Evolutionary conservation across 2,888 invertebrate genomes (phyloP).

Genomic region (Trisateles emortualis): DNA sequence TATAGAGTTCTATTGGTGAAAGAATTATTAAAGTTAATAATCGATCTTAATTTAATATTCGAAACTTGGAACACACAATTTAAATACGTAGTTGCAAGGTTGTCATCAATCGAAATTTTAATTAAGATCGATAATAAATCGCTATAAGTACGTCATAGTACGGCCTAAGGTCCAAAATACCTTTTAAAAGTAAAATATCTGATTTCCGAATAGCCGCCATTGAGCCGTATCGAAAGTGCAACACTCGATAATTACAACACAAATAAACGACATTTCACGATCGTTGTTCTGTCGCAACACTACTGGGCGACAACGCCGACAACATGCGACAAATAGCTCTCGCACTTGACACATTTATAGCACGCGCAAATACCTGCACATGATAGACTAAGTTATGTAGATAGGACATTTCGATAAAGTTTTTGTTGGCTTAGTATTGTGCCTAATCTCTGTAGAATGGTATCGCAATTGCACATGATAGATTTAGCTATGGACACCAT

Average conservation of each 20-base stretch:
- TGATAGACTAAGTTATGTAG: slow-evolving; percentile 36
- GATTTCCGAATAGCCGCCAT: background rate
- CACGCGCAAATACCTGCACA: slow-evolving; percentile 40
- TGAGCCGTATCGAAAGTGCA: slow-evolving; percentile 36
- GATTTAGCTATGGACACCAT: no score
- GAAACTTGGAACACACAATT: no score
- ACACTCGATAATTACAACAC: slow-evolving; percentile 36
- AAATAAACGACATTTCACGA: slow-evolving; percentile 44
- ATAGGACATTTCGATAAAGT: slow-evolving; percentile 11
- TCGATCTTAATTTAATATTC: no score
- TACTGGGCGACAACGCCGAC: slow-evolving; percentile 4
- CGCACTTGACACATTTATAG: slow-evolving; percentile 65
- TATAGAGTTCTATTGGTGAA: no score
- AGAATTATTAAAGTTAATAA: no score
- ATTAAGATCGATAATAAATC: no score
- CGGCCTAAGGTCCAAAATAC: no score
- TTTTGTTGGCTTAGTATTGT: background rate
- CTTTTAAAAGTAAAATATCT: background rate
- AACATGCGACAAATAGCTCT: slow-evolving; percentile 48
- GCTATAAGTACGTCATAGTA: no score
- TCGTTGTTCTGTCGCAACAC: slow-evolving; percentile 33
- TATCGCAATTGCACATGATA: no score
- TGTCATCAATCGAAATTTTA: no score
- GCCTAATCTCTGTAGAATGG: background rate
- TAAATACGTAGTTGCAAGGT: no score